A percentile compares a stretch with the other conserved stretches of the same genome.
Conservation (phyloP, 2,888 invertebrate genomes). For the Reticulitermes lucifugus region DNA sequence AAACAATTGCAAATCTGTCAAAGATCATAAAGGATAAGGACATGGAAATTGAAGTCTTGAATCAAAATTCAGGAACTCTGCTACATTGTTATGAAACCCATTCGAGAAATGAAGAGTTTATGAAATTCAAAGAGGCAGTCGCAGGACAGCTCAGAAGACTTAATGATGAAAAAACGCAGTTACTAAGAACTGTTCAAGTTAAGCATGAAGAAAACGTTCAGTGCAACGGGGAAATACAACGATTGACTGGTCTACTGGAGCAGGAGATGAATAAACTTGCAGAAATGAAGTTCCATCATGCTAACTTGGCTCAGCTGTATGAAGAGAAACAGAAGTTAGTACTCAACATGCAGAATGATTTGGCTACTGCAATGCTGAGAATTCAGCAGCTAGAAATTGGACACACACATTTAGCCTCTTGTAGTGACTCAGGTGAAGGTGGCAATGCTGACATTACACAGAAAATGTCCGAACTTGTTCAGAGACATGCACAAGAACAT, state of each 20-base stretch:
- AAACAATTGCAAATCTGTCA: slow-evolving; percentile 62
- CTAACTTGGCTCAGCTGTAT: slow-evolving; percentile 48
- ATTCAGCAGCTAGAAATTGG: slow-evolving; percentile 59
- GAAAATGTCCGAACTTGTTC: not conserved
- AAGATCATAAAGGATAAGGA: slow-evolving; percentile 63
- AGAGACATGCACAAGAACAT: not conserved
- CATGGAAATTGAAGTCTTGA: slow-evolving; percentile 63
- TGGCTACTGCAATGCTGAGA: slow-evolving; percentile 59
- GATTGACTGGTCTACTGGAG: slow-evolving; percentile 70
- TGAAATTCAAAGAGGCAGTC: not conserved
- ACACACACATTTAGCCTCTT: slow-evolving; percentile 54
- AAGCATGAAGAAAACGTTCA: slow-evolving; percentile 89
- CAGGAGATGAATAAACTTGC: slow-evolving; percentile 56
- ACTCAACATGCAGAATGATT: slow-evolving; percentile 60
- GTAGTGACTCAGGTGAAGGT: slow-evolving; percentile 47
- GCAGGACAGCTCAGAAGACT: slow-evolving; percentile 52
- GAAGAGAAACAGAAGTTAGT: slow-evolving; percentile 59
- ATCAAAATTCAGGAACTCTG: slow-evolving; percentile 59
- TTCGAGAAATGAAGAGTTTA: no score
- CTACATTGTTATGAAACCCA: slow-evolving; percentile 44
- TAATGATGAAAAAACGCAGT: slow-evolving; percentile 71
- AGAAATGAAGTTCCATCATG: slow-evolving; percentile 46
- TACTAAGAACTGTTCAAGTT: slow-evolving; percentile 78
- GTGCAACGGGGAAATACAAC: slow-evolving; percentile 88
- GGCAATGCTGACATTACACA: not conserved